phyloP scores from a whole-genome alignment of 2,888 invertebrate genomes.

The Dioctria rufipes region DNA sequence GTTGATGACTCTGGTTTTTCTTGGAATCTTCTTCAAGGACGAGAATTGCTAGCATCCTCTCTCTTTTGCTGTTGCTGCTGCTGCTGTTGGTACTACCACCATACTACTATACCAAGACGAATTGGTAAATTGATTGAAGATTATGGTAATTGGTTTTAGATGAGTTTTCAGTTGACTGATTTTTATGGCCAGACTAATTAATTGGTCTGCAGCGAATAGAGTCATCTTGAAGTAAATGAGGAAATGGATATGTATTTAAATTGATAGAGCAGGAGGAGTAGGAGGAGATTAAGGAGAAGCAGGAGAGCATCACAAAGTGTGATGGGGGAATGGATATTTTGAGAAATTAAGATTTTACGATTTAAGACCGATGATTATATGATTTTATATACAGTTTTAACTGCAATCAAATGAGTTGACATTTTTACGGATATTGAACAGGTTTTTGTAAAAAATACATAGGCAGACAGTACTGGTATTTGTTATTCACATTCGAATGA shows the following conservation, averaged over 20 bases:
- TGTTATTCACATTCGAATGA: too few relatives aligned
- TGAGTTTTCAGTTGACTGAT: constrained; percentile 58
- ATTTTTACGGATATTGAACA: too few relatives aligned
- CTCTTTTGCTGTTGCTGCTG: not conserved
- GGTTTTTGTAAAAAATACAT: too few relatives aligned
- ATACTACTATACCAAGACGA: constrained; percentile 42
- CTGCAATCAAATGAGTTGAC: too few relatives aligned
- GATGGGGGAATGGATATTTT: too few relatives aligned
- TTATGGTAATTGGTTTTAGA: constrained; percentile 59
- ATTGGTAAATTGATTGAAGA: constrained; percentile 60
- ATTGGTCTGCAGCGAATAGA: constrained; percentile 47
- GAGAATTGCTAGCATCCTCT: not conserved
- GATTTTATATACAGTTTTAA: too few relatives aligned
- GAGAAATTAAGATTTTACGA: too few relatives aligned
- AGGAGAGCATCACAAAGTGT: too few relatives aligned
- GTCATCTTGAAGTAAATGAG: constrained; percentile 19
- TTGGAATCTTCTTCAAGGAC: constrained; percentile 2
- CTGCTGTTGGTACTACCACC: not conserved
- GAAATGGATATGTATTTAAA: constrained; percentile 39
- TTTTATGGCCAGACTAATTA: constrained; percentile 58
- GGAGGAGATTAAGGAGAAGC: not conserved
- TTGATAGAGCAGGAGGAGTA: not conserved
- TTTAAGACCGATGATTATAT: too few relatives aligned
- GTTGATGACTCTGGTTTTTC: constrained; percentile 53
- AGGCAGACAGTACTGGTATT: too few relatives aligned